A percentile compares a stretch with the other conserved stretches of the same genome.
Evolutionary conservation across 2,888 invertebrate genomes (phyloP).

Genomic region (Heliconius sara): DNA sequence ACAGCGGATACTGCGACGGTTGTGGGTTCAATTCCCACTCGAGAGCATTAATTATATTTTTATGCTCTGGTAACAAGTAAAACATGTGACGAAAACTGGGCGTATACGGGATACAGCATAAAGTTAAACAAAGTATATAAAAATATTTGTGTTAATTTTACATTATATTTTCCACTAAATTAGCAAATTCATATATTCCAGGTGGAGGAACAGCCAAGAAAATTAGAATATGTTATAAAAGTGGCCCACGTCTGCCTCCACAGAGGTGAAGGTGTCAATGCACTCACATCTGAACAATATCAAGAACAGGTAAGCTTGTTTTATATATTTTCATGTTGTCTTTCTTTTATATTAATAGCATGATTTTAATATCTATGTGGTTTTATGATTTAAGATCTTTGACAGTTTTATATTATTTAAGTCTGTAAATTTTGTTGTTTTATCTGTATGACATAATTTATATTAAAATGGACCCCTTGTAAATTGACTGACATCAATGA

Average conservation of each 20-base stretch:
- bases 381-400: not conserved
- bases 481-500: no score
- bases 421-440: no score
- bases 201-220: slow-evolving; percentile 98
- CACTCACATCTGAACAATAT: slow-evolving; percentile 90
- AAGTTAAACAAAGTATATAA: no score
- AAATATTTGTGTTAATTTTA: no score
- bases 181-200: slow-evolving; percentile 50
- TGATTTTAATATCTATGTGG: not conserved
- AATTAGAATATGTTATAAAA: slow-evolving; percentile 98
- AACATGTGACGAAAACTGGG: no score
- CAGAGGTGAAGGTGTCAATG: slow-evolving; percentile 83
- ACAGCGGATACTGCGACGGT: no score
- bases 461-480: no score
- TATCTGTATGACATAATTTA: no score
- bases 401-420: not conserved
- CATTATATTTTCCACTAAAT: not conserved
- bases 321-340: slow-evolving; percentile 11
- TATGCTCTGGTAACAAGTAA: no score
- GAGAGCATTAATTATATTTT: no score
- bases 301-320: slow-evolving; percentile 81
- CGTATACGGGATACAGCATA: no score
- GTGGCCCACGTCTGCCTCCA: slow-evolving; percentile 95
- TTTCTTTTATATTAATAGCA: not conserved
- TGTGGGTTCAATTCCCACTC: no score